Conservation (phyloP, 2,888 invertebrate genomes). For the Lochmaea capreae region DNA sequence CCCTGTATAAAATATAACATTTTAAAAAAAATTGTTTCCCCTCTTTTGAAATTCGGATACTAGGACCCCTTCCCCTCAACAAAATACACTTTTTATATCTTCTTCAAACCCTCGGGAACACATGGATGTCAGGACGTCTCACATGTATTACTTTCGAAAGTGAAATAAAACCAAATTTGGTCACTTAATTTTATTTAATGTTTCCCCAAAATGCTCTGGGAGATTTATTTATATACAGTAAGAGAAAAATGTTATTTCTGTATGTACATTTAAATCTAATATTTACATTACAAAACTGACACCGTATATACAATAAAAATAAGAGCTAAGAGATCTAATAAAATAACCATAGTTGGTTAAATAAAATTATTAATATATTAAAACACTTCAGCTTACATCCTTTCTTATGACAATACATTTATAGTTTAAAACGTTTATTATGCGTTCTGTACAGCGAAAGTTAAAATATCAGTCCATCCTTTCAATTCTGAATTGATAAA, state of each 20-base stretch:
- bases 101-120: no score
- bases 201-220: slow-evolving; percentile 42
- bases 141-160: neutral
- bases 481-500: slow-evolving; percentile 35
- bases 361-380: slow-evolving; percentile 26
- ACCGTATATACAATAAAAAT: slow-evolving; percentile 47
- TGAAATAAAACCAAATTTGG: slow-evolving; percentile 9
- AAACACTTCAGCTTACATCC: slow-evolving; percentile 18
- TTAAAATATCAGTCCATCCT: slow-evolving; percentile 41
- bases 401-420: slow-evolving; percentile 18
- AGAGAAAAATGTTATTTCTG: slow-evolving; percentile 38
- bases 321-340: slow-evolving; percentile 48
- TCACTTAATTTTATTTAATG: slow-evolving; percentile 34
- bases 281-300: slow-evolving; percentile 43
- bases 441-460: slow-evolving; percentile 37
- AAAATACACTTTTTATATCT: no score
- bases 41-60: no score
- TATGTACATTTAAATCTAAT: slow-evolving; percentile 44
- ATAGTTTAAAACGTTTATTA: slow-evolving; percentile 24
- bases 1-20: no score
- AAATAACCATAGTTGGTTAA: slow-evolving; percentile 36
- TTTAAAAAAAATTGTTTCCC: no score
- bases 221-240: slow-evolving; percentile 45
- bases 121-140: no score
- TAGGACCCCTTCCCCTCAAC: no score